Evolutionary conservation across 2,888 invertebrate genomes (phyloP).

Genomic region (Mystacides longicornis): DNA sequence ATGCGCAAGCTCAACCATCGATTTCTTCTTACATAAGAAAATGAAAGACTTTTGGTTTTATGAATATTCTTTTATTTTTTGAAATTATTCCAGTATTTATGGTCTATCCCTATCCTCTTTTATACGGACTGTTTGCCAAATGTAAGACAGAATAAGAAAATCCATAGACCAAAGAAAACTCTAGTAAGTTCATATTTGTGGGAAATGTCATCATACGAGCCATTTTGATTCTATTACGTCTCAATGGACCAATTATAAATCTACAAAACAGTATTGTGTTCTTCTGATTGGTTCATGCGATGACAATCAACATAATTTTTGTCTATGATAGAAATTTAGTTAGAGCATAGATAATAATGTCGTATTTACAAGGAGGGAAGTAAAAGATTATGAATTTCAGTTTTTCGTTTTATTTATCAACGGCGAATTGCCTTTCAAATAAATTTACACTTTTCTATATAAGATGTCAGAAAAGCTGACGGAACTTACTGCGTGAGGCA

Average conservation of each 20-base stretch:
- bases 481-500: no score
- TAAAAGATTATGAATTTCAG: no score
- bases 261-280: not conserved
- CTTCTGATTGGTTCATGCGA: not conserved
- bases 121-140: not conserved
- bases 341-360: no score
- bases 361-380: no score
- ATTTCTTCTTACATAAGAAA: slow-evolving; percentile 26
- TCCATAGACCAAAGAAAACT: not conserved
- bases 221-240: not conserved
- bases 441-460: no score
- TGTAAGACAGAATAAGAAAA: not conserved
- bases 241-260: not conserved
- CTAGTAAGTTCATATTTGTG: not conserved
- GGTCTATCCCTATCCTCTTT: slow-evolving; percentile 15
- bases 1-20: slow-evolving; percentile 26
- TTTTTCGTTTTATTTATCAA: no score
- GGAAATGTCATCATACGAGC: not conserved
- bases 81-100: slow-evolving; percentile 3
- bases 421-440: no score
- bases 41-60: slow-evolving; percentile 21
- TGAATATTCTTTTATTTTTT: slow-evolving; percentile 12
- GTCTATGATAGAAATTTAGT: no score
- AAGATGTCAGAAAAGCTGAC: no score
- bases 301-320: no score